Evolutionary conservation across 2,113 vertebrate genomes (phyloP), one percentile per base, ranked within the genome.

Genomic region (Macaca mulatta): DNA sequence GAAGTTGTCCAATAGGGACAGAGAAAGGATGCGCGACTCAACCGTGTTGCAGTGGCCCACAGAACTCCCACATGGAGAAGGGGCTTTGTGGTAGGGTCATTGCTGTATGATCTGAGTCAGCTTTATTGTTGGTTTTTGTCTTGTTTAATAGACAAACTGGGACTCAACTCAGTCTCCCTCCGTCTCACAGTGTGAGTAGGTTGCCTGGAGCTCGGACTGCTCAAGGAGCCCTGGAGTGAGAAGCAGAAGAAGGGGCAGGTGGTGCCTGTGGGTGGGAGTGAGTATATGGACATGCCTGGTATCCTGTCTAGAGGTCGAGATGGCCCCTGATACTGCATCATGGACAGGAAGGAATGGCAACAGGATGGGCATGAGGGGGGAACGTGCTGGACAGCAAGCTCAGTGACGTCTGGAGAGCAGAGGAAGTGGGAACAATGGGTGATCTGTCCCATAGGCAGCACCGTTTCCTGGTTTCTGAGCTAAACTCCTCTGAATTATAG

Each of bases 61-160:
- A 61, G 16, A 27, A 3, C 81, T 77, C 81, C 57, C 0, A 12
- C 18, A 23, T 2, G 20, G 78, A 18, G 4, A 82, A 80, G 72
- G 40, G 79, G 25, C n/a, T 74, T 86, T 85, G 91, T 23, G 0
- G 14, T 72, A 61, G 22, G 27, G 35, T 8, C 83, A 1, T 48
- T 12, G 3, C 74, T 84, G 4, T 16, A 22, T 4, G 17, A 70
- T 18, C 23, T 59, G 81, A 35, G 77, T 20, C 64, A 8, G 12
- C 87, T 92, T 94, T 89, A 30, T 4, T 89, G 40, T 72, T 94
- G 0, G 61, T 72, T 67, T 85, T 27, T 38, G 25, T 75, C 70
- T 22, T 79, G 13, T 64, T 83, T 82, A n/a, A 43, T 8, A 61
- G 83, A 10, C 13, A 6, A 43, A 9, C 7, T 69, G 5, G 38